Evolutionary conservation across 2,888 invertebrate species (phyloP), one percentile per base, ranked within the genome.

Genomic region (Tipula lateralis): DNA sequence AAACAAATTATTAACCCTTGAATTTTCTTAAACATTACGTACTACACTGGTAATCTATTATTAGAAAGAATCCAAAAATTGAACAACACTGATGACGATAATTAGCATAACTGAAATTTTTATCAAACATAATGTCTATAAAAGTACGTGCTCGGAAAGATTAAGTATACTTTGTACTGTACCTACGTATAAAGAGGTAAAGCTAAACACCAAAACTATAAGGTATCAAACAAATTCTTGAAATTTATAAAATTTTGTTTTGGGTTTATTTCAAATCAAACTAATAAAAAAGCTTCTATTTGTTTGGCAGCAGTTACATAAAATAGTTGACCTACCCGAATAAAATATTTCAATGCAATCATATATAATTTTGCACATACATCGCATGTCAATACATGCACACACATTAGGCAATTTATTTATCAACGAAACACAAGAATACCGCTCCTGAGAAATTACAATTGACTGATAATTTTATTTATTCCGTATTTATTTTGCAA

Each of bases 401-500:
- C 39, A 13, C 44, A 16, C 4, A 4, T 3, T n/a, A n/a, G n/a
- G n/a, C n/a, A 44, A 44, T 16, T 16, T 16, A 24, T 66, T 66
- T 66, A 66, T 66, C 24, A 66, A 7, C 24, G 24, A 7, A 66
- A 19, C 24, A 66, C 66, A 66, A 9, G 66, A 66, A 66, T 66
- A 66, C 66, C 19, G 19, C 66, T 66, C 66, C 12, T 66, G 24
- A 50, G 50, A 50, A 50, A 50, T 66, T 66, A 66, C 24, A 19
- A 66, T 66, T 24, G 24, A 66, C 66, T 24, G 66, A 66, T 66
- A 66, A 66, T 66, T 66, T 66, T 19, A 66, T 66, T 66, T 66
- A 66, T 66, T 66, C 66, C 9, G 66, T 50, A 50, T 50, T 50
- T 66, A 66, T 66, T 66, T 66, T 66, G 66, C 66, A 66, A 66